Evolutionary conservation across 2,113 vertebrate genomes (phyloP), one percentile per base, ranked within the genome.

Genomic region (Jaculus jaculus): DNA sequence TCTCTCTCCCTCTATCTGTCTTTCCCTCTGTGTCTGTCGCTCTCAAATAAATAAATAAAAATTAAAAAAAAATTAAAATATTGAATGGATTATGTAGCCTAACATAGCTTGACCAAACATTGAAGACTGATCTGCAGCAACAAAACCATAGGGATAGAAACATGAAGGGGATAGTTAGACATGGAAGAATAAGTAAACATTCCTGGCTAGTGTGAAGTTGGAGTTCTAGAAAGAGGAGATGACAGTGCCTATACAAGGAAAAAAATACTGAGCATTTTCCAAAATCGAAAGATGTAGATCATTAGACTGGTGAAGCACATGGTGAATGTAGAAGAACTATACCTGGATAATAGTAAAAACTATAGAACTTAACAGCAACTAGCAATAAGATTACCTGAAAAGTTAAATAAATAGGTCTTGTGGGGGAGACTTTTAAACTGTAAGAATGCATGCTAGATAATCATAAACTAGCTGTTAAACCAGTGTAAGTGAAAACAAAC

Each of bases 221-320:
- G 20, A 69, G 13, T 85, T 86, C 12, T 32, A 85, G 71, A 90
- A 84, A 84, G 84, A 58, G 15, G 95, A 63, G n/a, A 39, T 39
- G 84, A 92, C 11, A 83, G 28, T 65, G 13, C 39, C 4, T 92
- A 66, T 84, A 54, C 54, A 95, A 92, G 88, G 88, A 90, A 87
- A 51, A 32, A 86, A 89, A 65, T 23, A 54, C 17, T 39, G 20
- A 78, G 32, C 47, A 26, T 79, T 73, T 94, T 80, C 34, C 18
- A 73, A 51, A 87, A 83, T 93, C 94, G 91, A 93, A 91, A 82
- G 3, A 58, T 83, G 2, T 80, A 20, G 74, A 32, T 92, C 37
- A 51, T 84, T 94, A 96, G 26, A 37, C 6, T 80, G n/a, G 73
- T 85, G 79, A 93, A 88, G n/a, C 7, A 65, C 7, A 65, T 18